phyloP scores from a whole-genome alignment of 2,797 vertebrate genomes.

The Acanthopagrus latus region DNA sequence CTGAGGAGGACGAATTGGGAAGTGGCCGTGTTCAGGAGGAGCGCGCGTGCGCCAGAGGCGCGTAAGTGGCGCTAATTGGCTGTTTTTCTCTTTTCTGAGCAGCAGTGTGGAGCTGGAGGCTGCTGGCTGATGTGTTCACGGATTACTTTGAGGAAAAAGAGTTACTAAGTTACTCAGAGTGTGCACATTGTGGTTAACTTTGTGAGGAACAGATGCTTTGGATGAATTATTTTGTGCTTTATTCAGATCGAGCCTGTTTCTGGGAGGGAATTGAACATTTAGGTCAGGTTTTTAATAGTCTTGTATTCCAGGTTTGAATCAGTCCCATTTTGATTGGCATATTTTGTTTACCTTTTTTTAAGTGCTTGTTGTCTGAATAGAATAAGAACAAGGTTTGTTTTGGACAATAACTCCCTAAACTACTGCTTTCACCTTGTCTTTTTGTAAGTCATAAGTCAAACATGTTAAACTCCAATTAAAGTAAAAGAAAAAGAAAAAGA shows the following conservation, averaged over 20 bases:
- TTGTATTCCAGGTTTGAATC: not conserved
- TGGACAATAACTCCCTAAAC: not conserved
- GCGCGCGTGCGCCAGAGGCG: slow-evolving; percentile 49
- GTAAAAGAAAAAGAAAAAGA: no score
- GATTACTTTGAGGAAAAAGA: no score
- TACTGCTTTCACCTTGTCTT: not conserved
- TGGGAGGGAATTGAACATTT: not conserved
- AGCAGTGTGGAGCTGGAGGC: not conserved
- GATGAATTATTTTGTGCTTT: not conserved
- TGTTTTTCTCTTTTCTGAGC: slow-evolving; percentile 33
- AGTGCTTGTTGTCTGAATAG: no score
- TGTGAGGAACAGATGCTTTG: no score
- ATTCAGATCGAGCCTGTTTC: not conserved
- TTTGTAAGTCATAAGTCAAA: no score
- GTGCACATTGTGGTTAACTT: not conserved
- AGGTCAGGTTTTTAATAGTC: not conserved
- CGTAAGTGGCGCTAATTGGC: slow-evolving; percentile 39
- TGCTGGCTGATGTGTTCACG: not conserved
- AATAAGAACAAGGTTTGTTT: no score
- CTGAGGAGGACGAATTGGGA: slow-evolving; percentile 79
- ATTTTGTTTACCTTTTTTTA: not conserved
- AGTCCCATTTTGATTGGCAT: not conserved
- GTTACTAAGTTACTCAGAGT: no score
- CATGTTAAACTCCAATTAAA: no score
- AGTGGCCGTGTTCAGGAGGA: slow-evolving; percentile 53